Evolutionary conservation across 2,797 vertebrate species (phyloP).

Genomic region (Lepilemur septentrionalis): DNA sequence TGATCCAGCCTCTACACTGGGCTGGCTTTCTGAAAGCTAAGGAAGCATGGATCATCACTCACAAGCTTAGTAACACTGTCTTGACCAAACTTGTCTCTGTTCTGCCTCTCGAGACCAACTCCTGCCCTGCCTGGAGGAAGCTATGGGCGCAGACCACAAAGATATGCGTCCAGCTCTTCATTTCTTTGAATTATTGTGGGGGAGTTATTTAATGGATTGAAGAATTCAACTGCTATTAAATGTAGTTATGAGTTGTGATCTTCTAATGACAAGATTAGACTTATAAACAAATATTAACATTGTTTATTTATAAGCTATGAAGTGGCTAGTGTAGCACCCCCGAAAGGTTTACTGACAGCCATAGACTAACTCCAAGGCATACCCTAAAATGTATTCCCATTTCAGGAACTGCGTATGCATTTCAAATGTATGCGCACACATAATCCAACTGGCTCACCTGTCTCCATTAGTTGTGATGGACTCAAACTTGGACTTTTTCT

Average conservation of each 20-base stretch:
- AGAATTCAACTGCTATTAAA: constrained; percentile 45
- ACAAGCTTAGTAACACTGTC: background rate
- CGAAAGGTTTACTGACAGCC: constrained; percentile 2
- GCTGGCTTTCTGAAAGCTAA: constrained; percentile 26
- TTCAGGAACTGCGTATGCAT: constrained; percentile 26
- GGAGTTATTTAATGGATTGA: background rate
- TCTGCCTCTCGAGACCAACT: constrained; percentile 3
- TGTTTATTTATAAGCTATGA: background rate
- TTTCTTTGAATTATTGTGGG: background rate
- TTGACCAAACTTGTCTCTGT: background rate
- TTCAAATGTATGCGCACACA: background rate
- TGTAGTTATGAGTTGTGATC: background rate
- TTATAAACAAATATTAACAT: background rate
- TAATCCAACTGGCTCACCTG: constrained; percentile 84
- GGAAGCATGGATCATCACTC: background rate
- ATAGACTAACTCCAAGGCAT: background rate
- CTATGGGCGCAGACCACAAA: background rate
- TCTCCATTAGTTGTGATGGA: constrained; percentile 88
- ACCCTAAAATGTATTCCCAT: background rate
- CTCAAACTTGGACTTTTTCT: constrained; percentile 90
- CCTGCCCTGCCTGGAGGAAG: background rate
- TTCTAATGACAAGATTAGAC: constrained; percentile 9
- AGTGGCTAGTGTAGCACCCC: background rate
- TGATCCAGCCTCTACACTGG: constrained; percentile 16
- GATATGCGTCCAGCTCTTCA: background rate